Percentiles rank a stretch among this genome's conserved stretches.
Conservation (phyloP, 2,888 invertebrate species). For the Metopia argyrocephala region DNA sequence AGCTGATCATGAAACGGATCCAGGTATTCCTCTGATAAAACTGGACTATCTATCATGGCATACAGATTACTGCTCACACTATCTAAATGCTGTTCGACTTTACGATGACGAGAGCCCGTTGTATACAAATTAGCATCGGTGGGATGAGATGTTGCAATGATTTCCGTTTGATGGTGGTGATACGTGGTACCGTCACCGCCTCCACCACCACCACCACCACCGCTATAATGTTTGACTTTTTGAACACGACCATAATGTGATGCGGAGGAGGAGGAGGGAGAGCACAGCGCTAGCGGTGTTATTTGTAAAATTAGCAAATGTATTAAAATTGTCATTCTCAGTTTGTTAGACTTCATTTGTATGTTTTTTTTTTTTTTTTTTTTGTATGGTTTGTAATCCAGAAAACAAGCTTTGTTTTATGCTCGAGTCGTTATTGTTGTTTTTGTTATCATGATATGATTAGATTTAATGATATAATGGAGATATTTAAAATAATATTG, state of each 20-base stretch:
- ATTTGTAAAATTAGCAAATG: constrained; percentile 55
- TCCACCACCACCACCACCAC: constrained; percentile 58
- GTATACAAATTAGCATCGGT: constrained; percentile 46
- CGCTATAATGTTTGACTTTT: constrained; percentile 53
- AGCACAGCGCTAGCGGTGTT: constrained; percentile 32
- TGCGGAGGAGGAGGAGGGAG: constrained; percentile 34
- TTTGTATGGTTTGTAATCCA: not conserved
- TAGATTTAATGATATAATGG: no score
- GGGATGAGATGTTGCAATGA: constrained; percentile 49
- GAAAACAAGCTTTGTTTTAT: not conserved
- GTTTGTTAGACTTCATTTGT: constrained; percentile 16
- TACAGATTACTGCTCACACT: constrained; percentile 71
- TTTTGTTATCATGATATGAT: not conserved
- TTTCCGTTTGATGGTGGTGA: constrained; percentile 39
- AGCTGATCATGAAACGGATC: constrained; percentile 62
- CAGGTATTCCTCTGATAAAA: constrained; percentile 74
- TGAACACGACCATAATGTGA: constrained; percentile 52
- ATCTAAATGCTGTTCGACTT: constrained; percentile 54
- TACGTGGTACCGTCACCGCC: constrained; percentile 54
- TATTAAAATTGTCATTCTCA: constrained; percentile 50
- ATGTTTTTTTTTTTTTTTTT: not conserved
- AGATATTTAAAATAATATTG: not conserved
- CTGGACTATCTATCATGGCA: constrained; percentile 73
- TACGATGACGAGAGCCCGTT: constrained; percentile 30
- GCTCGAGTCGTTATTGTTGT: not conserved